These are phyloP conservation scores for Enteromius treurensis DNA, from an alignment of 2,797 vertebrate species.

Conservation along the genomic window DNA sequence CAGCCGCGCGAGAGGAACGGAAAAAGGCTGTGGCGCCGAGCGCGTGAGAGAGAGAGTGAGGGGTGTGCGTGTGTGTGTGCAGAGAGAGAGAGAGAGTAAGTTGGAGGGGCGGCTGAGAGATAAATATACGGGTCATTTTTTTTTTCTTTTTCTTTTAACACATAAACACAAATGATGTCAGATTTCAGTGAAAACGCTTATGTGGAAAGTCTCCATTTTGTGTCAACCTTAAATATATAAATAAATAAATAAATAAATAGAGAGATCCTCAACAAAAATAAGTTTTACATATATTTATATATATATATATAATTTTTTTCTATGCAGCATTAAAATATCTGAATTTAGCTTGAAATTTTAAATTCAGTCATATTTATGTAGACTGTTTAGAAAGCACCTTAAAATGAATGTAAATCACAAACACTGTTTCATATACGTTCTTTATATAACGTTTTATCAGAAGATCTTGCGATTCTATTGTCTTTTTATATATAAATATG, in stretches of 20 bases:
- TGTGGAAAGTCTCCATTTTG: background rate
- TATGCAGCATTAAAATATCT: background rate
- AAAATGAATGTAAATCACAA: background rate
- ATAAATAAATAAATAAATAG: background rate
- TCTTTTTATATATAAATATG: background rate
- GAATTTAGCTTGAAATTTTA: background rate
- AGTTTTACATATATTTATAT: too few species aligned
- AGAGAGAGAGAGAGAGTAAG: slow-evolving; percentile 47
- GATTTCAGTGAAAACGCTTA: background rate
- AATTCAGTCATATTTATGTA: background rate
- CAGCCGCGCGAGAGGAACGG: slow-evolving; percentile 24
- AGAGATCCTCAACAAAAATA: background rate
- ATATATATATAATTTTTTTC: too few species aligned
- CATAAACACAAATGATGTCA: background rate
- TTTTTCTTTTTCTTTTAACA: background rate
- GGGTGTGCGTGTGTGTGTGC: background rate
- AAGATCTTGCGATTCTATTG: background rate
- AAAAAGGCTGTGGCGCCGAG: slow-evolving; percentile 31
- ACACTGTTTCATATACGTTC: background rate
- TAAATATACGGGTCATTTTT: slow-evolving; percentile 9
- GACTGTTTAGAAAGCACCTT: background rate
- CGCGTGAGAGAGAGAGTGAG: background rate
- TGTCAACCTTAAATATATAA: background rate
- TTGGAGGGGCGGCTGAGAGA: slow-evolving; percentile 58
- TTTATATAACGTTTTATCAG: background rate